These are phyloP conservation scores for Tenthredo scrophulariae DNA, from an alignment of 2,888 invertebrate genomes.

Conservation along the genomic window DNA sequence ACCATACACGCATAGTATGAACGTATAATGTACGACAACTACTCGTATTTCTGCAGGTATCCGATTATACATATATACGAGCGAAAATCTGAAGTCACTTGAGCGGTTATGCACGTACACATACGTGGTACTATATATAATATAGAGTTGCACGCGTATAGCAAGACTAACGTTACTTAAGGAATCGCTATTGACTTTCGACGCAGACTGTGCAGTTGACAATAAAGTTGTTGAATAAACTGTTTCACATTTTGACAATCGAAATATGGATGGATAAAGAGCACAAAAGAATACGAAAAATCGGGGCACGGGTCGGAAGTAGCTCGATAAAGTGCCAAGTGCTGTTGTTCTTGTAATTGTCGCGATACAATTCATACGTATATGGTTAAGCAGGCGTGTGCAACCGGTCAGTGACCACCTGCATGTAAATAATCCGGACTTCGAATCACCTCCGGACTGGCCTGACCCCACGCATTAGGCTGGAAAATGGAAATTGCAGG, in stretches of 20 bases:
- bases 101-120: neutral
- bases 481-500: conserved; percentile 28
- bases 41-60: neutral
- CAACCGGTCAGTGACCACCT: conserved; percentile 42
- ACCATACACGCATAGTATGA: neutral
- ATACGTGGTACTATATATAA: neutral
- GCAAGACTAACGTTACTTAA: neutral
- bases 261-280: neutral
- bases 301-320: neutral
- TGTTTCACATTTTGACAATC: neutral
- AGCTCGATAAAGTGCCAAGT: conserved; percentile 1
- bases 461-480: neutral
- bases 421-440: conserved; percentile 34
- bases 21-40: neutral
- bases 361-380: conserved; percentile 4
- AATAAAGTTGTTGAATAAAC: neutral
- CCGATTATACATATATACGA: neutral
- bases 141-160: neutral
- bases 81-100: neutral
- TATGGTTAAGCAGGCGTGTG: conserved; percentile 31
- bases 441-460: conserved; percentile 7
- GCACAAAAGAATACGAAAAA: neutral
- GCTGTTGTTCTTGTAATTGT: neutral
- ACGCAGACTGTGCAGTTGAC: neutral
- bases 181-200: neutral